These are phyloP conservation scores for Brachionus calyciflorus DNA, from an alignment of 1,140 invertebrate genomes.

Conservation along the genomic window DNA sequence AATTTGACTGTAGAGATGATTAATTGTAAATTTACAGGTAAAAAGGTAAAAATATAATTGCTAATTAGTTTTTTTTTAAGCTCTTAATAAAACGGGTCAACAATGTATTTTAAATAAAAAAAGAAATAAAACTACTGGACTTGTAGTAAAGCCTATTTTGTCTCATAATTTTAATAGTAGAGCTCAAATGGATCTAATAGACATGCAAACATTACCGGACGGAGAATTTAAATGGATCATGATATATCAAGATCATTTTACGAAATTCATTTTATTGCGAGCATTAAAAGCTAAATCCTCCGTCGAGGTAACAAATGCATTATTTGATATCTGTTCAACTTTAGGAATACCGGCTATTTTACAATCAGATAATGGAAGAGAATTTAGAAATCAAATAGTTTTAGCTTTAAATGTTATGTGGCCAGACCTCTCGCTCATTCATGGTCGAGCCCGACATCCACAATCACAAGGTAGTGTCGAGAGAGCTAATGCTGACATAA, in stretches of 20 bases:
- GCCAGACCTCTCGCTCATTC: background rate
- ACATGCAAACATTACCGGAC: conserved; percentile 47
- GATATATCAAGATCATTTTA: conserved; percentile 47
- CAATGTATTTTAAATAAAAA: conserved; percentile 47
- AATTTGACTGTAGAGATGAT: background rate
- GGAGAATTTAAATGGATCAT: conserved; percentile 24
- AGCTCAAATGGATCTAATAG: conserved; percentile 49
- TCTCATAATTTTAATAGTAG: conserved; percentile 43
- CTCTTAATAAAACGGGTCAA: conserved; percentile 46
- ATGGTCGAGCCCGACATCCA: conserved; percentile 7
- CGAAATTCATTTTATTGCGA: conserved; percentile 33
- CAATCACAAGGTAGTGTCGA: conserved; percentile 13
- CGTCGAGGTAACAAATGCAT: background rate
- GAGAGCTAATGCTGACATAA: background rate
- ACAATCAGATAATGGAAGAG: conserved; percentile 1
- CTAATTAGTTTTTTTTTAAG: background rate
- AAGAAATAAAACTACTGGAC: conserved; percentile 21
- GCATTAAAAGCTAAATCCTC: conserved; percentile 34
- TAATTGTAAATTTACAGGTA: background rate
- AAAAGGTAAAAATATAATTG: background rate
- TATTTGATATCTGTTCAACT: conserved; percentile 33
- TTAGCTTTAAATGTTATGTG: background rate
- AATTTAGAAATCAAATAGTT: conserved; percentile 20
- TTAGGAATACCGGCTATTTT: conserved; percentile 35
- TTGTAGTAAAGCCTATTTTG: too few species aligned